Evolutionary conservation across 2,888 invertebrate genomes (phyloP), one percentile per base, ranked within the genome.

Genomic region (Parascotia fuliginaria): DNA sequence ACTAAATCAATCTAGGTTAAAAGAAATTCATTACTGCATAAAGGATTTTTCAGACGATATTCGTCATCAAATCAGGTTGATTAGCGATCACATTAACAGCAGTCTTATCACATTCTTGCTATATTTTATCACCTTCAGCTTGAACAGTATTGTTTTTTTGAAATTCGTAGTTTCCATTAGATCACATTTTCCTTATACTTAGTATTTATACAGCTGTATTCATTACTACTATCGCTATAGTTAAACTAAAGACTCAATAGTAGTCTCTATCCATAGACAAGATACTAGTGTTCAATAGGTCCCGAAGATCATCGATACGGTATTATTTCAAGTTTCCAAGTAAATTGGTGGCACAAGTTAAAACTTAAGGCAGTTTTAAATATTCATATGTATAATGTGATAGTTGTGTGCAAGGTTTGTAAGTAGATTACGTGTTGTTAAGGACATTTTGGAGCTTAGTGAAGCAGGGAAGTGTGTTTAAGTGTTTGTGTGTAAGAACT

Each of bases 241-340:
- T 14, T 13, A 33, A 16, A 33, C n/a, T 16, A 16, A 3, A 15
- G 7, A 16, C 11, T 2, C 16, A 6, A 12, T 19, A 12, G 16
- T 19, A 22, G 19, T 2, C 12, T 6, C 7, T 15, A 34, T 34
- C 2, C 9, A 3, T 19, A 16, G 15, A 36, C 19, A 19, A 6
- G n/a, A n/a, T n/a, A n/a, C n/a, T n/a, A n/a, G 7, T 36, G 19
- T 55, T 48, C 38, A 32, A 41, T 42, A 41, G 50, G 42, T 33
- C 41, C 33, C 27, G 39, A 47, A 67, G 54, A 60, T 68, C 69
- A 68, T 68, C 51, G 65, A 57, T 57, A 55, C 55, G 36, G 40
- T 62, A 45, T 57, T 67, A 63, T 56, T 65, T 64, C 54, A 60
- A 64, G 60, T 64, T 68, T 64, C 22, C 13, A 14, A 62, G 45